Evolutionary conservation across 2,888 invertebrate genomes (phyloP).

Genomic region (Fragum whitleyi): DNA sequence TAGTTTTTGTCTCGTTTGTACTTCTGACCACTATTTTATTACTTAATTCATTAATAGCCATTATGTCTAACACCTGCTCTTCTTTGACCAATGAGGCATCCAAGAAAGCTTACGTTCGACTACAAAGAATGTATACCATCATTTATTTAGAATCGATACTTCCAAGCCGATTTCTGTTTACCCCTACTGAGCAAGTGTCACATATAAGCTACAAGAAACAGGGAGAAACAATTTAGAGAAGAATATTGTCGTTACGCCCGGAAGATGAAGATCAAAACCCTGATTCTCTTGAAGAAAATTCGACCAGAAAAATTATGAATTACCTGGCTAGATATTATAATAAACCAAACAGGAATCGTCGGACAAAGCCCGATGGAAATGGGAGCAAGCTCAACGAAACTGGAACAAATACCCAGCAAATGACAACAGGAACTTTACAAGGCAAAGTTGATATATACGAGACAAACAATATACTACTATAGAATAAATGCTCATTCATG

Average conservation of each 20-base stretch:
- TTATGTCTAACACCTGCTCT: neutral
- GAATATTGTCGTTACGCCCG: neutral
- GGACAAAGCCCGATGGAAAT: neutral
- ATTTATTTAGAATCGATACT: neutral
- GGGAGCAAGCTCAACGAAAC: neutral
- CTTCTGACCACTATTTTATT: neutral
- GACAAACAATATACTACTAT: too few species aligned
- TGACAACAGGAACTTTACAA: neutral
- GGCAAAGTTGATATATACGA: neutral
- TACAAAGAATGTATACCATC: neutral
- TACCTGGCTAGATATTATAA: neutral
- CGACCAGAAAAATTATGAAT: neutral
- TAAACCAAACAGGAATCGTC: neutral
- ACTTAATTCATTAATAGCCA: neutral
- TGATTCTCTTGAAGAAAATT: neutral
- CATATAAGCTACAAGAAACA: neutral
- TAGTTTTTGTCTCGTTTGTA: conserved; percentile 19
- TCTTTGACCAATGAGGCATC: neutral
- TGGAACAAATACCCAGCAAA: neutral
- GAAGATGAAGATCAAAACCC: neutral
- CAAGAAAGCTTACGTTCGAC: neutral
- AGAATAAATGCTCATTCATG: too few species aligned
- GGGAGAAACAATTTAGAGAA: neutral
- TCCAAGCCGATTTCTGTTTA: neutral
- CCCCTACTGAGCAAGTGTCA: neutral